Conservation (phyloP, 1,140 invertebrate genomes). For the Adelges cooleyi region DNA sequence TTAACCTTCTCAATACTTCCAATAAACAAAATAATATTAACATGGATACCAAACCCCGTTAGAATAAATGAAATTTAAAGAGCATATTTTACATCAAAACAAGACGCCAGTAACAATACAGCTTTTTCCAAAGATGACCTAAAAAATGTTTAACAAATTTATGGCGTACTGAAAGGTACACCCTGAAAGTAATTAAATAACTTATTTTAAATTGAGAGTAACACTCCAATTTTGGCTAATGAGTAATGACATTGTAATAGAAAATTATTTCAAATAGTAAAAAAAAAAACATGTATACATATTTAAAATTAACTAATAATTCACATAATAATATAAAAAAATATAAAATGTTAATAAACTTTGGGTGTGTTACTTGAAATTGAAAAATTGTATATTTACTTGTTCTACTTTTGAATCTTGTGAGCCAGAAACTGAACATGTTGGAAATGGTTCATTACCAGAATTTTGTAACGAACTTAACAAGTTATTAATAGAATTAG, state of each 20-base stretch:
- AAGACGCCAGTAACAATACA: neutral
- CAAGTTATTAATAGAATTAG: neutral
- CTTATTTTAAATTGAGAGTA: too few species aligned
- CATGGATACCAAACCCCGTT: neutral
- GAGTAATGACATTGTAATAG: too few species aligned
- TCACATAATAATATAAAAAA: neutral
- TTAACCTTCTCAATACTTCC: neutral
- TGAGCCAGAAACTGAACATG: neutral
- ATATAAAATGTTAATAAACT: too few species aligned
- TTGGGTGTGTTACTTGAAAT: too few species aligned
- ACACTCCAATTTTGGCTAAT: too few species aligned
- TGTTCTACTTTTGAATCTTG: slow-evolving; percentile 8
- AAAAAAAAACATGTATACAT: neutral
- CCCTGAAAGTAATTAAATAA: neutral
- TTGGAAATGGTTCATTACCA: neutral
- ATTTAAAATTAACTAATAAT: neutral
- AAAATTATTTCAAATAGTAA: neutral
- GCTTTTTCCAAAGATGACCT: neutral
- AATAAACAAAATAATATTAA: neutral
- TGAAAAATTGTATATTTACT: neutral
- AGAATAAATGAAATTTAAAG: neutral
- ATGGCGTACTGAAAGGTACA: neutral
- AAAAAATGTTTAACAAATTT: neutral
- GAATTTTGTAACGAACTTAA: neutral
- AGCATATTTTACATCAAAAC: neutral